phyloP scores from a whole-genome alignment of 92 coral and sea anemone genomes.

The Porites lobata region DNA sequence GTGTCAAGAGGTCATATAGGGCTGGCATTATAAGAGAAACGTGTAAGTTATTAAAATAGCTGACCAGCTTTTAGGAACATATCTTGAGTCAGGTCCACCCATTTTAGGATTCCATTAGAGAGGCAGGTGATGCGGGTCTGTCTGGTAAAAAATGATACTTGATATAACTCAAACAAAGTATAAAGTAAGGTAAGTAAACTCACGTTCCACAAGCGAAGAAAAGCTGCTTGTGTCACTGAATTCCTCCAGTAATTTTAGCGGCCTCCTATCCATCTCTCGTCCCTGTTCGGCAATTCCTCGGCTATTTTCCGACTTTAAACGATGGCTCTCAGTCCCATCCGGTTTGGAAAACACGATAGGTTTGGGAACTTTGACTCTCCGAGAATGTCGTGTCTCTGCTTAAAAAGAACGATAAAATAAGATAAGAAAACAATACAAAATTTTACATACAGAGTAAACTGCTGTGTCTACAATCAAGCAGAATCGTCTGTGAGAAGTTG shows the following conservation, averaged over 20 bases:
- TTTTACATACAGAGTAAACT: too few relatives aligned
- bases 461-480: too few relatives aligned
- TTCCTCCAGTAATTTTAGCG: constrained; percentile 6
- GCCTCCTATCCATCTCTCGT: constrained; percentile 27
- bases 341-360: constrained; percentile 65
- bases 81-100: too few relatives aligned
- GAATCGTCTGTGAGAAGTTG: too few relatives aligned
- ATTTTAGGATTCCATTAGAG: too few relatives aligned
- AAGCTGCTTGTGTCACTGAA: constrained; percentile 57
- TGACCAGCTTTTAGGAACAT: too few relatives aligned
- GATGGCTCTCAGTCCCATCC: constrained; percentile 24
- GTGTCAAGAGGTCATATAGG: too few relatives aligned
- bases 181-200: background rate
- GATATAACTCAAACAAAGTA: background rate
- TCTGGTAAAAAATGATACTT: background rate
- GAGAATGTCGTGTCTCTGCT: constrained; percentile 15
- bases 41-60: too few relatives aligned
- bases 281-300: constrained; percentile 31
- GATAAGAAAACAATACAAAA: too few relatives aligned
- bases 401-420: background rate
- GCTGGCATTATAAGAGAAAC: too few relatives aligned
- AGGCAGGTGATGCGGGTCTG: too few relatives aligned
- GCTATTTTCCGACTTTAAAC: constrained; percentile 10
- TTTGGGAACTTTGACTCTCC: constrained; percentile 21
- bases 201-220: constrained; percentile 71